Evolutionary conservation across 2,888 invertebrate genomes (phyloP).

Genomic region (Hypolimnas misippus): DNA sequence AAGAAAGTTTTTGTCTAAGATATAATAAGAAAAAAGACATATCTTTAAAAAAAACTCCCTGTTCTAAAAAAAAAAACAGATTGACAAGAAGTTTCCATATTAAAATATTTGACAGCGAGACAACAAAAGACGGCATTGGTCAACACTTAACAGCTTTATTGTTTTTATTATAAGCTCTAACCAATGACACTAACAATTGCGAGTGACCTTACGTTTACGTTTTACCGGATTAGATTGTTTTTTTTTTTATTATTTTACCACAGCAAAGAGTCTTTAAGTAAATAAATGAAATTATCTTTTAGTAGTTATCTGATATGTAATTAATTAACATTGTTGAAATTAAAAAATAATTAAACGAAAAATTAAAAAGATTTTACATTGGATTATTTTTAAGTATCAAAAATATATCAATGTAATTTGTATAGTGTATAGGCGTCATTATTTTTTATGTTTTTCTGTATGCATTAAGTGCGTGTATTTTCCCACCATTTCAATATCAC

Average conservation of each 20-base stretch:
- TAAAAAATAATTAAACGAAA: no score
- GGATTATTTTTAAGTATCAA: background rate
- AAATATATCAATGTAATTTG: background rate
- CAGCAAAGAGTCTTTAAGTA: background rate
- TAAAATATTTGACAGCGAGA: background rate
- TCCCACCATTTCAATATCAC: conserved; percentile 43
- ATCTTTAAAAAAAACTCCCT: no score
- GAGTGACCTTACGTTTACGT: background rate
- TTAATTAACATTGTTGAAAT: no score
- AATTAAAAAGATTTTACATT: background rate
- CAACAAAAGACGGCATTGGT: background rate
- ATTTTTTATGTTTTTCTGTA: background rate
- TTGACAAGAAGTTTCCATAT: background rate
- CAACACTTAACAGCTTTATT: background rate
- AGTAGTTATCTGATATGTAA: background rate
- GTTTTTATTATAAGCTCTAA: background rate
- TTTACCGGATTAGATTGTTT: background rate
- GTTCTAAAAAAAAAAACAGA: background rate
- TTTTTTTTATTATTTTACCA: background rate
- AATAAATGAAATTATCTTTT: background rate
- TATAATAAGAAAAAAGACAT: no score
- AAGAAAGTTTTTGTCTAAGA: no score
- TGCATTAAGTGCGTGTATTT: conserved; percentile 3
- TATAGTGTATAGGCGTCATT: background rate
- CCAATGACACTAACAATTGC: background rate